Percentiles rank a stretch among this genome's conserved stretches.
These are phyloP conservation scores for Brachyptera risi DNA, from an alignment of 2,888 invertebrate genomes.

Conservation along the genomic window DNA sequence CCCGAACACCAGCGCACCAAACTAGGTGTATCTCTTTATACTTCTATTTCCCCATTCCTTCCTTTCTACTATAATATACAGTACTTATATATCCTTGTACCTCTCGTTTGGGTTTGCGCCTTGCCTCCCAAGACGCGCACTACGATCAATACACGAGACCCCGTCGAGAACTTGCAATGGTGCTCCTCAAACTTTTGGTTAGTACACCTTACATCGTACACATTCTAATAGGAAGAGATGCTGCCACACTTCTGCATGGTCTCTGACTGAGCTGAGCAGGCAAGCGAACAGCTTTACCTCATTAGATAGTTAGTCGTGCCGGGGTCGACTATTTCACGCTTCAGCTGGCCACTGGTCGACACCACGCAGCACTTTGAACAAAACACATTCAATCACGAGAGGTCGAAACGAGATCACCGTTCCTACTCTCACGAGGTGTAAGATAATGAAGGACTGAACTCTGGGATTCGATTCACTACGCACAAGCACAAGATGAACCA, in stretches of 20 bases:
- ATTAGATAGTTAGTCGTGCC: too few relatives aligned
- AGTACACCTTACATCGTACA: conserved; percentile 2
- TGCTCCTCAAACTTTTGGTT: background rate
- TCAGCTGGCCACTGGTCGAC: too few relatives aligned
- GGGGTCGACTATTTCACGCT: too few relatives aligned
- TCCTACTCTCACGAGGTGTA: background rate
- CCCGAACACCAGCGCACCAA: too few relatives aligned
- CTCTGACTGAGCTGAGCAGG: background rate
- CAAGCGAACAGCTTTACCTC: background rate
- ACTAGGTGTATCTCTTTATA: too few relatives aligned
- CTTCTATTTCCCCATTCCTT: too few relatives aligned
- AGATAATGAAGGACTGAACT: background rate
- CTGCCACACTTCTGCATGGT: background rate
- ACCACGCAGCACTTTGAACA: too few relatives aligned
- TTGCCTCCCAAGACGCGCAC: background rate
- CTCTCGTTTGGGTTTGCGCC: background rate
- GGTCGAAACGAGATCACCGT: background rate
- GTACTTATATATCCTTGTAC: conserved; percentile 8
- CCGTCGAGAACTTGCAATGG: background rate
- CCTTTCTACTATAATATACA: too few relatives aligned
- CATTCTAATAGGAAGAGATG: background rate
- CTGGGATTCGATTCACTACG: too few relatives aligned
- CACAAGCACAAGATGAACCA: too few relatives aligned
- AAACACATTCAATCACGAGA: conserved; percentile 7
- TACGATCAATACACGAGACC: conserved; percentile 12